Conservation (phyloP, 1,140 invertebrate species). For the Galleria mellonella region DNA sequence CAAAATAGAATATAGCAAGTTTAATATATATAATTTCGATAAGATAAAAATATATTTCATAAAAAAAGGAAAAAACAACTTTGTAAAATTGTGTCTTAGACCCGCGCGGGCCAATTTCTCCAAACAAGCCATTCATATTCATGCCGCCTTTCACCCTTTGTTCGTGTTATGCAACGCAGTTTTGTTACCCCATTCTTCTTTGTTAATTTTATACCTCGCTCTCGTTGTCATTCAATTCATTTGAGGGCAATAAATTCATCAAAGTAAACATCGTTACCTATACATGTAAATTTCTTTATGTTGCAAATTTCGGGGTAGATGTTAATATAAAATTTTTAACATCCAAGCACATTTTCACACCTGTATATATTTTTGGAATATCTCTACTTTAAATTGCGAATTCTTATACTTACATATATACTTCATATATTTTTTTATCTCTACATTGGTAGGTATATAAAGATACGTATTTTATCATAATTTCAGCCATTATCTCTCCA, state of each 20-base stretch:
- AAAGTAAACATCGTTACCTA: conserved; percentile 15
- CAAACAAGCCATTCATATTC: conserved; percentile 67
- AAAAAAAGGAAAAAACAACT: conserved; percentile 18
- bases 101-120: conserved; percentile 47
- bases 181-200: conserved; percentile 46
- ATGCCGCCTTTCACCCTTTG: conserved; percentile 60
- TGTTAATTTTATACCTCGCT: conserved; percentile 35
- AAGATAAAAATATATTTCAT: not conserved
- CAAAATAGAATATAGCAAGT: too few relatives aligned
- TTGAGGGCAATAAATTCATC: conserved; percentile 13
- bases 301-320: not conserved
- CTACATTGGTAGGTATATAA: too few relatives aligned
- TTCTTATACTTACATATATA: too few relatives aligned
- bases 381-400: too few relatives aligned
- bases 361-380: not conserved
- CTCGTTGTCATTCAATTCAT: conserved; percentile 31
- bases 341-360: not conserved
- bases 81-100: conserved; percentile 5
- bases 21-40: too few relatives aligned
- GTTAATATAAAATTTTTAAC: not conserved
- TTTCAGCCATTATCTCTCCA: too few relatives aligned
- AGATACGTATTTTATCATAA: too few relatives aligned
- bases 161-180: conserved; percentile 50
- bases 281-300: conserved; percentile 10
- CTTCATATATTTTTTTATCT: too few relatives aligned